These are phyloP conservation scores for Copidosoma floridanum DNA, from an alignment of 1,140 invertebrate genomes.

Conservation along the genomic window DNA sequence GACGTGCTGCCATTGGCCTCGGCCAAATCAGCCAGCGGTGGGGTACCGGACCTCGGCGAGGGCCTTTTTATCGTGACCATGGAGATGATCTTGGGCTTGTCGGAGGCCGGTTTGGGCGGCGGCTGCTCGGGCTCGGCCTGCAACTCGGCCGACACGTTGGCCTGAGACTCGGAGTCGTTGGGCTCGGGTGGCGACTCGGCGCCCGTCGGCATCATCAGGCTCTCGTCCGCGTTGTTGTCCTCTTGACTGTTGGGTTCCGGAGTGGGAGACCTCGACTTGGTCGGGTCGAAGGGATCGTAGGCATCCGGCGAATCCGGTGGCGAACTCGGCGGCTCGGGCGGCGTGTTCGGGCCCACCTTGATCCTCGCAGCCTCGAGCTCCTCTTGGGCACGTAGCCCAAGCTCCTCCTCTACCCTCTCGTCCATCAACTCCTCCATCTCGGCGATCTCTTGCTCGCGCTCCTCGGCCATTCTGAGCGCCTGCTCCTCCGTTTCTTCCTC, in stretches of 20 bases:
- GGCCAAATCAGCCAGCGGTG: slow-evolving; percentile 29
- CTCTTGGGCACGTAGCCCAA: slow-evolving; percentile 52
- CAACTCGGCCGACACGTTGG: too few species aligned
- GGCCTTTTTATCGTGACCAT: slow-evolving; percentile 53
- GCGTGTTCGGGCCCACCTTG: slow-evolving; percentile 65
- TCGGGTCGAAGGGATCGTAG: slow-evolving; percentile 86
- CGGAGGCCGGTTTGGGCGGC: slow-evolving; percentile 31
- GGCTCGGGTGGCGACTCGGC: slow-evolving; percentile 26
- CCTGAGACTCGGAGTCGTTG: slow-evolving; percentile 23
- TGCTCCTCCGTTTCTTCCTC: slow-evolving; percentile 46
- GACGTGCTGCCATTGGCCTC: background rate
- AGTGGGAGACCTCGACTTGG: slow-evolving; percentile 72
- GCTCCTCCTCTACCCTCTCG: slow-evolving; percentile 50
- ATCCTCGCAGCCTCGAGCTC: slow-evolving; percentile 52
- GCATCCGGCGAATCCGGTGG: slow-evolving; percentile 70
- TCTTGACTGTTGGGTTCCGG: slow-evolving; percentile 43
- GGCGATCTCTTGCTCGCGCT: slow-evolving; percentile 50
- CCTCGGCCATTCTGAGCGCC: slow-evolving; percentile 45
- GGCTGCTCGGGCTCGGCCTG: background rate
- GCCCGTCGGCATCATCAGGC: slow-evolving; percentile 39
- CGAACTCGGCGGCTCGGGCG: slow-evolving; percentile 63
- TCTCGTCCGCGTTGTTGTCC: slow-evolving; percentile 24
- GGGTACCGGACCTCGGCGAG: slow-evolving; percentile 41
- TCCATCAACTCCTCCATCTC: slow-evolving; percentile 45
- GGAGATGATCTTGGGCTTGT: slow-evolving; percentile 54